phyloP scores from a whole-genome alignment of 2,888 invertebrate species.

The Nebria salina region DNA sequence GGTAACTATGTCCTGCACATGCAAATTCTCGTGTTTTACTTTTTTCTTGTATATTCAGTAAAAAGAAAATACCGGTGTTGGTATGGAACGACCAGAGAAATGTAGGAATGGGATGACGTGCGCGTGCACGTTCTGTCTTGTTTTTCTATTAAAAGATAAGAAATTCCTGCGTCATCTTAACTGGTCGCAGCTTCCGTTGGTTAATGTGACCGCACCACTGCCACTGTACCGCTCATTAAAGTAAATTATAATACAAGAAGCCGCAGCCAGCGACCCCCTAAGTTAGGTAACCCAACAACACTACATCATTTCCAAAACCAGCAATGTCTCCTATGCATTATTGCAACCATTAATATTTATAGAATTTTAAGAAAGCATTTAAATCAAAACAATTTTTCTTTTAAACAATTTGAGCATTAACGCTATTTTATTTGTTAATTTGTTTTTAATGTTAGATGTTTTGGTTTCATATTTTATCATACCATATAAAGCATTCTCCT shows the following conservation, averaged over 20 bases:
- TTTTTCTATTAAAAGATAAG: slow-evolving; percentile 58
- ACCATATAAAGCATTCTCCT: no score
- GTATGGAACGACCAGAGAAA: not conserved
- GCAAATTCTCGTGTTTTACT: no score
- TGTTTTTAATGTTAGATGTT: no score
- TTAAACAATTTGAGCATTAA: no score
- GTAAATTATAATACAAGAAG: slow-evolving; percentile 54
- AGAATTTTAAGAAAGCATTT: no score
- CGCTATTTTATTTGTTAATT: no score
- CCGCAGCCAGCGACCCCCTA: not conserved
- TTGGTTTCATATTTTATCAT: no score
- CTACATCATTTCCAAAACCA: not conserved
- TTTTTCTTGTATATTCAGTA: not conserved
- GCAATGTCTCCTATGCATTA: not conserved
- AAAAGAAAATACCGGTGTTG: not conserved
- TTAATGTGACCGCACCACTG: slow-evolving; percentile 56
- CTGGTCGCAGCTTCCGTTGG: slow-evolving; percentile 53
- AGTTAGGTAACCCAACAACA: not conserved
- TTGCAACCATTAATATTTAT: no score
- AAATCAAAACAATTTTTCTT: no score
- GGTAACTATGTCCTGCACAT: no score
- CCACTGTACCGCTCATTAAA: slow-evolving; percentile 58
- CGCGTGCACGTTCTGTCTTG: slow-evolving; percentile 46
- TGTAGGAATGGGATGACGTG: not conserved
- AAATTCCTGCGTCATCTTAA: slow-evolving; percentile 55